Evolutionary conservation across 2,797 vertebrate species (phyloP).

Genomic region (Chaetodon trifasciatus): DNA sequence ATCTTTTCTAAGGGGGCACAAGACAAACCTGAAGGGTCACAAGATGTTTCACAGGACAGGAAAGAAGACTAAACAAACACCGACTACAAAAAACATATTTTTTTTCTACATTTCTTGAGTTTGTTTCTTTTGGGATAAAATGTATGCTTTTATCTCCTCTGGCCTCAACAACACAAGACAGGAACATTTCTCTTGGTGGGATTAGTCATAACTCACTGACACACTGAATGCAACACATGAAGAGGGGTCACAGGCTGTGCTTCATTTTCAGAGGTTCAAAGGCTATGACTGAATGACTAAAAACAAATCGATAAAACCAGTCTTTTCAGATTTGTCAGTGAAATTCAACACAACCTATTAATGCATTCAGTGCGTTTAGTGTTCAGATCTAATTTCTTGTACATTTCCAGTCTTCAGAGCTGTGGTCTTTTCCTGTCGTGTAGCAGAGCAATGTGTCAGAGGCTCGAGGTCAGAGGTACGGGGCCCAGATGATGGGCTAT

Average conservation of each 20-base stretch:
- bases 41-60: background rate
- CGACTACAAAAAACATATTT: no score
- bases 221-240: background rate
- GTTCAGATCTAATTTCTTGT: constrained; percentile 6
- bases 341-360: background rate
- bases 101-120: background rate
- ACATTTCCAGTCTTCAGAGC: constrained; percentile 20
- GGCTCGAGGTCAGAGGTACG: constrained; percentile 54
- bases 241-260: background rate
- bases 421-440: constrained; percentile 39
- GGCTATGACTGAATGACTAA: no score
- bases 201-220: background rate
- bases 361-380: background rate
- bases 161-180: background rate
- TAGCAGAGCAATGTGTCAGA: constrained; percentile 43
- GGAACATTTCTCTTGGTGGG: background rate
- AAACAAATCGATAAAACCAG: background rate
- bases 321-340: background rate
- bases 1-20: background rate
- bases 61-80: background rate
- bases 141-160: background rate
- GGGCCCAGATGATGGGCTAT: constrained; percentile 70
- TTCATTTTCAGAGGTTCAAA: background rate
- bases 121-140: background rate
- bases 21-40: background rate